Evolutionary conservation across 2,113 vertebrate species (phyloP).

Genomic region (Oncorhynchus masou): DNA sequence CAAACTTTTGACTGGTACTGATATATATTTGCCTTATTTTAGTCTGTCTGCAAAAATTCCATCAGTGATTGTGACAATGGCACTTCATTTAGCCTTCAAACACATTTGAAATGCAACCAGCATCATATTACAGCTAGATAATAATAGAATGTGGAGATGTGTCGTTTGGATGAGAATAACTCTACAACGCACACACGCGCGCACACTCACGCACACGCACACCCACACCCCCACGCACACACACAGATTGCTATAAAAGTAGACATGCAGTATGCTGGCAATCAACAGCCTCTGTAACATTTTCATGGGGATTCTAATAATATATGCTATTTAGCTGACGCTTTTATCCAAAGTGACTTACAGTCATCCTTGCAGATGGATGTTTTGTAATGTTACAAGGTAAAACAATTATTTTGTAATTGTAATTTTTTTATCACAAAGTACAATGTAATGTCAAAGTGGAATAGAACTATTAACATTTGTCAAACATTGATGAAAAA

Average conservation of each 20-base stretch:
- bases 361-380: too few species aligned
- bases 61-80: background rate
- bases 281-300: slow-evolving; percentile 63
- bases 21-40: background rate
- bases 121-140: background rate
- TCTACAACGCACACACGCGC: background rate
- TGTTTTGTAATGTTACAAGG: too few species aligned
- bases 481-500: too few species aligned
- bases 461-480: too few species aligned
- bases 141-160: background rate
- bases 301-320: slow-evolving; percentile 63
- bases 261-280: slow-evolving; percentile 60
- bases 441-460: too few species aligned
- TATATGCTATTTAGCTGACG: too few species aligned
- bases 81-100: background rate
- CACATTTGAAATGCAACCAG: background rate
- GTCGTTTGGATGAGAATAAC: background rate
- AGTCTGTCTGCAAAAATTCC: background rate
- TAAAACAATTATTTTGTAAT: too few species aligned
- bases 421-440: too few species aligned
- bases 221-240: background rate
- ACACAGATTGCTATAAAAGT: slow-evolving; percentile 57
- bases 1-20: too few species aligned
- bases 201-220: background rate
- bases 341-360: too few species aligned